A percentile compares a stretch with the other conserved stretches of the same genome.
phyloP scores from a whole-genome alignment of 2,797 vertebrate genomes.

The Telmatherina bonti region DNA sequence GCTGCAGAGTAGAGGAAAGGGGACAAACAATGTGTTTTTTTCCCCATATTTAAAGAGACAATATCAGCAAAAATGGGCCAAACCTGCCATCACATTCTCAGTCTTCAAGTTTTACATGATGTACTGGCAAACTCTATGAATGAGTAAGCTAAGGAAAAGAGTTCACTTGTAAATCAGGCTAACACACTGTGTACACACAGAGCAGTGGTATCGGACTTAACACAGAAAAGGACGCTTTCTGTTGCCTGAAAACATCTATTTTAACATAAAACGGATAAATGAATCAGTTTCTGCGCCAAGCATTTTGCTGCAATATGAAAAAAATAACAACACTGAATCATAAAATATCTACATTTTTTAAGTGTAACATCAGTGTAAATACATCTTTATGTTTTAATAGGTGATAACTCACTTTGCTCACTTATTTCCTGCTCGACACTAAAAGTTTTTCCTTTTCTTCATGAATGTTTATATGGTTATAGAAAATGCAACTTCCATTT shows the following conservation, averaged over 20 bases:
- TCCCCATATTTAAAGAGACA: not conserved
- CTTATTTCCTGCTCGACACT: not conserved
- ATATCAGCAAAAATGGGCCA: constrained; percentile 1
- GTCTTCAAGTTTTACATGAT: constrained; percentile 13
- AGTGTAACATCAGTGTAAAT: not conserved
- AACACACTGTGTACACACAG: not conserved
- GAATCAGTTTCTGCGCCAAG: too few relatives aligned
- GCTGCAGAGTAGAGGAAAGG: not conserved
- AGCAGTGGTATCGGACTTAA: not conserved
- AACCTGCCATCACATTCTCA: not conserved
- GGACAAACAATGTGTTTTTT: not conserved
- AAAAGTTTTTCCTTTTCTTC: constrained; percentile 37
- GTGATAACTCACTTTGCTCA: not conserved
- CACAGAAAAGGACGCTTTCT: constrained; percentile 10
- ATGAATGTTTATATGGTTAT: constrained; percentile 36
- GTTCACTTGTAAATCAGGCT: constrained; percentile 1
- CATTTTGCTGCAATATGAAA: too few relatives aligned
- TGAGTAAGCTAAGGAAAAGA: constrained; percentile 9
- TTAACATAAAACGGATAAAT: too few relatives aligned
- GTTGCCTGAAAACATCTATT: constrained; percentile 7
- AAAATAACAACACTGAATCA: too few relatives aligned
- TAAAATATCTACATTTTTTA: too few relatives aligned
- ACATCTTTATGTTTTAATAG: too few relatives aligned
- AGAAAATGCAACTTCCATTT: constrained; percentile 49
- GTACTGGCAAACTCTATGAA: constrained; percentile 7